phyloP scores from a whole-genome alignment of 2,113 vertebrate species.

The Chloropsis cyanopogon region DNA sequence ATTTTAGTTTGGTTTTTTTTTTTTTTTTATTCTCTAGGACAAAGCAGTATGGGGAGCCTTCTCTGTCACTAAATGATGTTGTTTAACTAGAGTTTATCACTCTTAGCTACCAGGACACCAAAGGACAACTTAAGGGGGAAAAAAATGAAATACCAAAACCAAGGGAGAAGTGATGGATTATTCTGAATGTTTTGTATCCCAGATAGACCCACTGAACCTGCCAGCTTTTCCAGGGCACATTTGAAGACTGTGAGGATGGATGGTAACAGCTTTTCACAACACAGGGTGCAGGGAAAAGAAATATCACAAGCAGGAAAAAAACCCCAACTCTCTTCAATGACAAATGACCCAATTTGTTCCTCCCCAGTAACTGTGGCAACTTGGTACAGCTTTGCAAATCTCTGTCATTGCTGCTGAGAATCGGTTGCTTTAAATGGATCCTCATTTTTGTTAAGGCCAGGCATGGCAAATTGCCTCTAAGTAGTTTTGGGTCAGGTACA shows the following conservation, averaged over 20 bases:
- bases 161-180: not conserved
- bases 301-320: not conserved
- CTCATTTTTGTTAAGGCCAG: not conserved
- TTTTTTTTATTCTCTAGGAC: not conserved
- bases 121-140: not conserved
- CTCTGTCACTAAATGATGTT: not conserved
- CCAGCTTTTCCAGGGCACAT: not conserved
- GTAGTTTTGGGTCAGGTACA: slow-evolving; percentile 22
- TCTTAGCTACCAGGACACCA: not conserved
- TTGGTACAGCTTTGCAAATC: not conserved
- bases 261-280: not conserved
- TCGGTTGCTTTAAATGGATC: slow-evolving; percentile 8
- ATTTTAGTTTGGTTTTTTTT: not conserved
- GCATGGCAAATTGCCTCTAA: slow-evolving; percentile 8
- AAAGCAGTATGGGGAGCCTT: not conserved
- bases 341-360: slow-evolving; percentile 25
- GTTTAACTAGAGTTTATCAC: not conserved
- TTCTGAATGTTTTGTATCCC: not conserved
- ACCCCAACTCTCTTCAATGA: not conserved
- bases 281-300: not conserved
- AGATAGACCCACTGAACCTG: not conserved
- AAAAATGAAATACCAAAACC: not conserved
- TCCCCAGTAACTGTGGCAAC: not conserved
- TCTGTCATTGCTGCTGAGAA: not conserved
- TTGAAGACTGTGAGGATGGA: not conserved